phyloP scores from a whole-genome alignment of 2,888 invertebrate species.

The Mesochorus sp. region DNA sequence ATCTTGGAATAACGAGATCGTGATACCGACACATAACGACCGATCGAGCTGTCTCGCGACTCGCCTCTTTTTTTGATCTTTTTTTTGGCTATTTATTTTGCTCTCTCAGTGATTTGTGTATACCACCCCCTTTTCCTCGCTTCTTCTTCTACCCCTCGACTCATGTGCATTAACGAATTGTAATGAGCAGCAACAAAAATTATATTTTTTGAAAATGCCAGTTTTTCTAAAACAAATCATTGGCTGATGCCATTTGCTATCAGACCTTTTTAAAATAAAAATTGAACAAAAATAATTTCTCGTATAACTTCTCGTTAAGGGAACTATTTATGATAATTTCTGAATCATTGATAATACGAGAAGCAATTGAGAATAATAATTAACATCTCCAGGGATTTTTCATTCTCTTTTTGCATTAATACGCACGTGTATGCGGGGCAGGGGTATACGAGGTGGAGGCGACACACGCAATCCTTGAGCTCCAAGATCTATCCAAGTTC shows the following conservation, averaged over 20 bases:
- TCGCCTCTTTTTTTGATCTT: not conserved
- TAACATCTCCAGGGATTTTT: slow-evolving; percentile 9
- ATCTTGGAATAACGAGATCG: slow-evolving; percentile 55
- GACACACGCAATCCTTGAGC: slow-evolving; percentile 42
- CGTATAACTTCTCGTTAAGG: not conserved
- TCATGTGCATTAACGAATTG: slow-evolving; percentile 25
- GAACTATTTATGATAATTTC: not conserved
- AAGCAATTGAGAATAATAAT: slow-evolving; percentile 12
- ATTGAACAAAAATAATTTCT: not conserved
- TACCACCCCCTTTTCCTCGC: not conserved
- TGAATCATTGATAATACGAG: slow-evolving; percentile 15
- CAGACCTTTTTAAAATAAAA: not conserved
- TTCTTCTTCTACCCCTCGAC: not conserved
- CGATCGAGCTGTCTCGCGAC: slow-evolving; percentile 18
- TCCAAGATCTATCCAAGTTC: slow-evolving; percentile 7
- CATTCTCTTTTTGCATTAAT: too few species aligned
- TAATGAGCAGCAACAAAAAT: too few species aligned
- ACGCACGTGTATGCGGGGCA: not conserved
- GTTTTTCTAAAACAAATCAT: not conserved
- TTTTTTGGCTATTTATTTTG: not conserved
- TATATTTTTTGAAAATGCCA: not conserved
- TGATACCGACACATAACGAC: slow-evolving; percentile 44
- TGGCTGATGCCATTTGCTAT: too few species aligned
- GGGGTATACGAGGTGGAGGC: slow-evolving; percentile 32
- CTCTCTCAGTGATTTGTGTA: not conserved